These are phyloP conservation scores for Stramonita haemastoma DNA, from an alignment of 2,888 invertebrate genomes.

Conservation along the genomic window DNA sequence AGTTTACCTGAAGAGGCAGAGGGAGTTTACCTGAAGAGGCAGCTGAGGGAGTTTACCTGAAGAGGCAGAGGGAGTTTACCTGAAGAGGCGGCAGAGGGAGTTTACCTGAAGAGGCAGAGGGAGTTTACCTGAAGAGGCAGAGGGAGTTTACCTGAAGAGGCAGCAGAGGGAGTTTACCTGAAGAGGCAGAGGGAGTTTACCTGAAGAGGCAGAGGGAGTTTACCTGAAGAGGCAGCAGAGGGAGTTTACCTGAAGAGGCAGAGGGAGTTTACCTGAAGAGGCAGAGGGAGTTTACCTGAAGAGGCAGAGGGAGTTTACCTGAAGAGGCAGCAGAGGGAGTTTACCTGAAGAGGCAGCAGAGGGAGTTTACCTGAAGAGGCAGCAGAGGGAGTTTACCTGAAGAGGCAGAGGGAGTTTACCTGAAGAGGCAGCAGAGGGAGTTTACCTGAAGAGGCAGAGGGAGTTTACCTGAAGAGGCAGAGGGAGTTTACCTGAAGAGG, in stretches of 20 bases:
- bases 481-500: constrained; percentile 83
- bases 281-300: constrained; percentile 86
- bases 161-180: constrained; percentile 89
- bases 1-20: constrained; percentile 87
- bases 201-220: constrained; percentile 86
- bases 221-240: too few relatives aligned
- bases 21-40: constrained; percentile 87
- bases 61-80: constrained; percentile 87
- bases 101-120: constrained; percentile 88
- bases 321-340: too few relatives aligned
- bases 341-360: constrained; percentile 85
- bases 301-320: constrained; percentile 88
- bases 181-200: too few relatives aligned
- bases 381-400: constrained; percentile 84
- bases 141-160: constrained; percentile 87
- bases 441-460: constrained; percentile 88
- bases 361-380: constrained; percentile 86
- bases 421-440: constrained; percentile 85
- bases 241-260: constrained; percentile 88
- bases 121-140: constrained; percentile 84
- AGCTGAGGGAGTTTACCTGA: too few relatives aligned
- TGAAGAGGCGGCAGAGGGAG: constrained; percentile 85
- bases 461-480: too few relatives aligned
- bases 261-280: constrained; percentile 84
- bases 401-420: constrained; percentile 87